A percentile compares a stretch with the other conserved stretches of the same genome.
phyloP scores from a whole-genome alignment of 2,797 vertebrate genomes.

The Acanthurus leucopareius region DNA sequence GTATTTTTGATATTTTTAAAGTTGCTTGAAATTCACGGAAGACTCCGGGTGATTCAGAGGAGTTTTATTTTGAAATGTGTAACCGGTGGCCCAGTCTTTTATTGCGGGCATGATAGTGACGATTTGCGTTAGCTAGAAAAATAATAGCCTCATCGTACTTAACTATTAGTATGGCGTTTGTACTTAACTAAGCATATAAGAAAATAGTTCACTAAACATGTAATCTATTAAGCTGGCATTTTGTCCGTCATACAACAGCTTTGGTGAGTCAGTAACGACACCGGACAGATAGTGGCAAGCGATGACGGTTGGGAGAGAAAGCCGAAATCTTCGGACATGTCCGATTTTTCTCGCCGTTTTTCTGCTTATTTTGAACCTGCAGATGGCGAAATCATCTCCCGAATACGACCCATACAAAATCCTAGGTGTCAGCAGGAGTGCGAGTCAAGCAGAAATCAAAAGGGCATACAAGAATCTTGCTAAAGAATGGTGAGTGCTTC shows the following conservation, averaged over 20 bases:
- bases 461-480: conserved; percentile 93
- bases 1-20: too few relatives aligned
- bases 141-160: conserved; percentile 49
- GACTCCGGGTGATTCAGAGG: background rate
- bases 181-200: background rate
- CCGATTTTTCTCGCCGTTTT: conserved; percentile 56
- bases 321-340: conserved; percentile 38
- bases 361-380: conserved; percentile 79
- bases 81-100: conserved; percentile 30
- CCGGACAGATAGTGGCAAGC: conserved; percentile 7
- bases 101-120: background rate
- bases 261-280: background rate
- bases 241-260: background rate
- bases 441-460: conserved; percentile 92
- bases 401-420: conserved; percentile 91
- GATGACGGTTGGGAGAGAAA: conserved; percentile 46
- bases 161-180: background rate
- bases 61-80: conserved; percentile 58
- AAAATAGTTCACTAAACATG: conserved; percentile 26
- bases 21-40: too few relatives aligned
- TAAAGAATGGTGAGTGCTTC: conserved; percentile 90
- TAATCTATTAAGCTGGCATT: background rate
- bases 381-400: conserved; percentile 78
- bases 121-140: conserved; percentile 38
- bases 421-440: conserved; percentile 88